Conservation (phyloP, 1,140 invertebrate genomes). For the Camponotus vicinus region DNA sequence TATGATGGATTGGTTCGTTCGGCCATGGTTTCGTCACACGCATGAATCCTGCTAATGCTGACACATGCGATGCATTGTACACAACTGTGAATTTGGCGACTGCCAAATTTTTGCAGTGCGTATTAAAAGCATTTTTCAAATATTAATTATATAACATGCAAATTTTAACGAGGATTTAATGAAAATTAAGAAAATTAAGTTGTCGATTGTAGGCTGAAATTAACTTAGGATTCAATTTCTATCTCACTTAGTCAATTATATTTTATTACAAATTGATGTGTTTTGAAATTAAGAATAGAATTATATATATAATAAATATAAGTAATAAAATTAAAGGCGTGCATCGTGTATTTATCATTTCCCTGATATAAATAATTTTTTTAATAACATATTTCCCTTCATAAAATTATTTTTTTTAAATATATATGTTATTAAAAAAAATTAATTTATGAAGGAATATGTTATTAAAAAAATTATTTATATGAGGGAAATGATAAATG, state of each 20-base stretch:
- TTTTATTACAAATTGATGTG: background rate
- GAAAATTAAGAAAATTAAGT: background rate
- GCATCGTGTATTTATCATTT: too few species aligned
- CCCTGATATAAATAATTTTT: too few species aligned
- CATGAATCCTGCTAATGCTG: constrained; percentile 22
- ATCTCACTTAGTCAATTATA: background rate
- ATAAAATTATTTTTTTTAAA: too few species aligned
- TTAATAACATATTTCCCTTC: too few species aligned
- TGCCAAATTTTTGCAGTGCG: background rate
- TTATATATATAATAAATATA: too few species aligned
- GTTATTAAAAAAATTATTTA: background rate
- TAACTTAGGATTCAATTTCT: background rate
- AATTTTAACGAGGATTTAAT: background rate
- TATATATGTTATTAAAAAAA: too few species aligned
- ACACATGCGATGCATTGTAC: constrained; percentile 4
- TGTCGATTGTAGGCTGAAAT: background rate
- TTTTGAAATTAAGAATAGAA: background rate
- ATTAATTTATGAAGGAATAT: too few species aligned
- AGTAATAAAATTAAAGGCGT: too few species aligned
- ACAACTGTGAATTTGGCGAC: background rate
- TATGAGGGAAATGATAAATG: too few species aligned
- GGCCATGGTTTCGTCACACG: constrained; percentile 44
- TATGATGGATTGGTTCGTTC: constrained; percentile 62
- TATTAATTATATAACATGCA: background rate
- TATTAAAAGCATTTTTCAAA: background rate